A percentile compares a stretch with the other conserved stretches of the same genome.
These are phyloP conservation scores for Caenorhabditis afra DNA, from an alignment of 2,888 invertebrate genomes.

Conservation along the genomic window DNA sequence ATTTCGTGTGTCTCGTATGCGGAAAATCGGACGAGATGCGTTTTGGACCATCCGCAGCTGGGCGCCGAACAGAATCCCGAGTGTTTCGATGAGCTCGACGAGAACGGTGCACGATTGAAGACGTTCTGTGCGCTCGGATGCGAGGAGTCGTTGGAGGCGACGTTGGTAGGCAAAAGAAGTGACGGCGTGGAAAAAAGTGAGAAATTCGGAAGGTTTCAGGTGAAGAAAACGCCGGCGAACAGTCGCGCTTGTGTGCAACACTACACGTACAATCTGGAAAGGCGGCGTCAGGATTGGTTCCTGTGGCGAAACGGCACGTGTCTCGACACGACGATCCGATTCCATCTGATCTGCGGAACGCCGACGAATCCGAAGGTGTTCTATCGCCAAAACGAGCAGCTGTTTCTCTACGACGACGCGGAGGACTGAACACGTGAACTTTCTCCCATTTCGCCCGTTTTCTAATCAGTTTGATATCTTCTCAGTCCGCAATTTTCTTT, in stretches of 20 bases:
- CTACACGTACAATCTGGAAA: conserved; percentile 73
- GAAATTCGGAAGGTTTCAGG: conserved; percentile 9
- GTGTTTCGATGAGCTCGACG: conserved; percentile 73
- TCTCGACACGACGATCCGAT: conserved; percentile 69
- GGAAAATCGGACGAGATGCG: conserved; percentile 66
- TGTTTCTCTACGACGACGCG: conserved; percentile 74
- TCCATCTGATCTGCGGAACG: conserved; percentile 74
- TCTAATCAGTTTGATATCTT: background rate
- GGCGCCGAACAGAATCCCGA: conserved; percentile 75
- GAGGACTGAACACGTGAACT: conserved; percentile 27
- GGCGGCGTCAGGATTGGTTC: conserved; percentile 74
- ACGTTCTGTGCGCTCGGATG: conserved; percentile 74
- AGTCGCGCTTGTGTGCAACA: conserved; percentile 69
- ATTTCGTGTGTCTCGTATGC: conserved; percentile 49
- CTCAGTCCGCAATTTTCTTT: background rate
- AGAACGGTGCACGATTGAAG: conserved; percentile 65
- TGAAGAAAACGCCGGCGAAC: conserved; percentile 67
- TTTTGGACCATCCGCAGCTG: conserved; percentile 67
- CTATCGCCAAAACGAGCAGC: conserved; percentile 72
- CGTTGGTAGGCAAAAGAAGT: conserved; percentile 44
- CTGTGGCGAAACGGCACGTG: conserved; percentile 74
- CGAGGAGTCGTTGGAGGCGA: conserved; percentile 76
- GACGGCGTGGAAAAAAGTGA: too few relatives aligned
- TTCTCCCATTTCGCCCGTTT: too few relatives aligned
- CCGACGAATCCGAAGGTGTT: conserved; percentile 73